Evolutionary conservation across 1,140 invertebrate genomes (phyloP), one percentile per base, ranked within the genome.

Genomic region (Brachionus rotundiformis): DNA sequence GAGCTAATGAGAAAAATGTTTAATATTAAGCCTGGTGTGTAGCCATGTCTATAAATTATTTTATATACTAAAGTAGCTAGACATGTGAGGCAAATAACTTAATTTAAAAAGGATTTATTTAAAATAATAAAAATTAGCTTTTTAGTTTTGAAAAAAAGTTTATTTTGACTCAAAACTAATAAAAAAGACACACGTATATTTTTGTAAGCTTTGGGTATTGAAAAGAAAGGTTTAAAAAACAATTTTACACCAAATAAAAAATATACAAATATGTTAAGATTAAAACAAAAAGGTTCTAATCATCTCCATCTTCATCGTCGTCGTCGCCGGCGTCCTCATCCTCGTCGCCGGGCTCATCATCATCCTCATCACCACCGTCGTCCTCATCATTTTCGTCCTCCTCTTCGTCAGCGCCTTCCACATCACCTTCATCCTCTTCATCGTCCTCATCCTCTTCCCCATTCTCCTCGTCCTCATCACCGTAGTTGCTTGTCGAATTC

Each of bases 401-500:
- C 3, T 82, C 81, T 44, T 82, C 65, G 11, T 41, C 65, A 1
- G 19, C 81, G 3, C 31, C 13, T 25, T 10, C 61, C 11, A 0
- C 81, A 33, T 16, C 68, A 7, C 41, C 81, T 27, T 36, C 81
- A 5, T 82, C 80, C 2, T 75, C 77, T 16, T 63, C 77, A 25
- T 47, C 81, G 5, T 54, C 81, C 2, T 82, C 61, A 23, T 82
- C 81, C 1, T 82, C 81, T 19, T 82, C 81, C 11, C 77, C 65
- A 33, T 82, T 39, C 13, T 82, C 39, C 23, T 82, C 81, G 2
- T 82, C 81, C 13, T 71, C 81, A 13, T 49, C 49, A 49, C 49
- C 71, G 81, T 49, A 59, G n/a, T 82, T 65, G 27, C 49, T 59
- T 0, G 19, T 47, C 39, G 36, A 44, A 73, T 76, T 65, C 4